Base-by-base conservation (phyloP, 2,797 vertebrate species). In the Sebastes steindachneri region DNA sequence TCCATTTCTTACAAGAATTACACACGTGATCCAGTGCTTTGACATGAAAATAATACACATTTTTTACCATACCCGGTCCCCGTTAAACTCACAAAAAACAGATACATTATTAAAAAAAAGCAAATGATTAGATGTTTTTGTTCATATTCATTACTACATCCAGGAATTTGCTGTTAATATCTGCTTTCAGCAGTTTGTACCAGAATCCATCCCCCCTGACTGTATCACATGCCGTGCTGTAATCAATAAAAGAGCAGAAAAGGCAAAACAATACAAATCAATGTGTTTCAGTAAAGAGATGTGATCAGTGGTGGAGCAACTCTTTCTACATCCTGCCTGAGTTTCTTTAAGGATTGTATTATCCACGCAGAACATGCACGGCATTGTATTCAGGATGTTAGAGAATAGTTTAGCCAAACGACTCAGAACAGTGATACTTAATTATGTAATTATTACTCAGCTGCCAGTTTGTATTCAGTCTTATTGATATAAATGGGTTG, bases 221-320 rank as follows among this genome's bases (percentile, higher is more conserved):
- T 86, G 86, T 88, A 93, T 92, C 88, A 76, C 57, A 82, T 92
- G 23, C 9, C 81, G 26, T 9, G 28, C 37, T 64, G 82, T 70
- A 68, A 89, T 93, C 92, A 84, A 93, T 92, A 75, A 68, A 19
- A 77, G 66, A 80, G 70, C 51, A 79, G 45, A 78, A 76, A 85
- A 74, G 70, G 69, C 82, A 77, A 90, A 90, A 84, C 84, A 88
- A 88, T 73, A 75, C 83, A 85, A 77, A 83, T 90, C 86, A 75
- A 90, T 89, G 75, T 67, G 79, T 86, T 90, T 84, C 88, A 68
- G 80, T 75, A 70, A 70, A 71, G 73, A 75, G 53, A 87, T 60
- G 71, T 73, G 67, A 73, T 81, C 73, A 60, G 14, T 19, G 65
- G 69, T 23, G 55, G 51, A 78, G 70, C 23, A 75, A 73, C 55